Evolutionary conservation across 2,797 vertebrate species (phyloP).

Genomic region (Alexandromys oeconomus): DNA sequence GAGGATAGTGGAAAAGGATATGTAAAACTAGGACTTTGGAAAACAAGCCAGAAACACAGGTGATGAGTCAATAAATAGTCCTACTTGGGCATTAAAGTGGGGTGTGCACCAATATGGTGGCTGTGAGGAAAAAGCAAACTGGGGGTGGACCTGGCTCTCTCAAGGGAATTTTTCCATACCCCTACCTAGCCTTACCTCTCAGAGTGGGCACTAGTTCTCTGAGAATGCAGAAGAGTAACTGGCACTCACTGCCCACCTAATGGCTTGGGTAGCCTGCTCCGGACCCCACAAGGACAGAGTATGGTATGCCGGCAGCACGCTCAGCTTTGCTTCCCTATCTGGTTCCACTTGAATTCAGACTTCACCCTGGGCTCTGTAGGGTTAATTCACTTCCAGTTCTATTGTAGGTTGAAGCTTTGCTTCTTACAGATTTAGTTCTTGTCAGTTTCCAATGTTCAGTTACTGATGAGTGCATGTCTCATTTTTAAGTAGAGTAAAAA

Average conservation of each 20-base stretch:
- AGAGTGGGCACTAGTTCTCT: not conserved
- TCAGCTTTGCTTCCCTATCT: not conserved
- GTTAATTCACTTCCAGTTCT: not conserved
- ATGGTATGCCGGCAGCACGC: not conserved
- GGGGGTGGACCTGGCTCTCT: not conserved
- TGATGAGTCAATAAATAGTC: not conserved
- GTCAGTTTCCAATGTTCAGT: not conserved
- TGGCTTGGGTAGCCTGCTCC: not conserved
- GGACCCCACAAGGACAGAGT: not conserved
- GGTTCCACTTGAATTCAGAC: not conserved
- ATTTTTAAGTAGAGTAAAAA: not conserved
- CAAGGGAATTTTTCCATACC: not conserved
- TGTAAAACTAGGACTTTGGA: conserved; percentile 13
- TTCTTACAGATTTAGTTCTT: not conserved
- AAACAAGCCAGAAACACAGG: not conserved
- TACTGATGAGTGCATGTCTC: not conserved
- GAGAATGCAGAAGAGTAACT: not conserved
- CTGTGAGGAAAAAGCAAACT: not conserved
- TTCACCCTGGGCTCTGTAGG: not conserved
- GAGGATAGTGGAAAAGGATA: not conserved
- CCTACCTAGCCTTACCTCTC: not conserved
- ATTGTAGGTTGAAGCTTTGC: not conserved
- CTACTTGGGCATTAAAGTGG: not conserved
- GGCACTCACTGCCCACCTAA: not conserved
- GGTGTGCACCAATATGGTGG: not conserved